Conservation (phyloP, 2,888 invertebrate genomes). For the Hypomecis atomaria region DNA sequence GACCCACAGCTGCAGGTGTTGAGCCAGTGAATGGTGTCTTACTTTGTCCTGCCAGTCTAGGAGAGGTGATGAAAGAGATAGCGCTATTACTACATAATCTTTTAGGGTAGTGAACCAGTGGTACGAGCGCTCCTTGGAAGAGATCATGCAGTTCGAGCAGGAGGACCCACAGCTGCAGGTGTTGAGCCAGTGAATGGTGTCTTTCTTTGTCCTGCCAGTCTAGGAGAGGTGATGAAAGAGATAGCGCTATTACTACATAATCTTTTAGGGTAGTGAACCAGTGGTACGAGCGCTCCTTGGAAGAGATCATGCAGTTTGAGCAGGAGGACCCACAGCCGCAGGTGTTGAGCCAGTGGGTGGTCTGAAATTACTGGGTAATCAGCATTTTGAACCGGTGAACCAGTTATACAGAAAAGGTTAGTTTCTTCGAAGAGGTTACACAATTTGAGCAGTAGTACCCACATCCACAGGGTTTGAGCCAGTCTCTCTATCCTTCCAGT, state of each 20-base stretch:
- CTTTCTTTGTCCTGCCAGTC: neutral
- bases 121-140: conserved; percentile 97
- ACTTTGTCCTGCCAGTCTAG: neutral
- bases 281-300: conserved; percentile 97
- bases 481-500: neutral
- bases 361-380: neutral
- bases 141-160: conserved; percentile 97
- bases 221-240: neutral
- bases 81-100: neutral
- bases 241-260: conserved; percentile 10
- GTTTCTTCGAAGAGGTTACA: conserved; percentile 97
- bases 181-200: conserved; percentile 84
- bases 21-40: conserved; percentile 80
- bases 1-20: conserved; percentile 88
- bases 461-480: conserved; percentile 76
- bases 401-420: conserved; percentile 97
- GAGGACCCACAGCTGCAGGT: conserved; percentile 88
- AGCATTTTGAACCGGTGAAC: conserved; percentile 87
- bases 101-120: conserved; percentile 90
- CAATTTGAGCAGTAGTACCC: conserved; percentile 95
- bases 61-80: conserved; percentile 3
- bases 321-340: conserved; percentile 88
- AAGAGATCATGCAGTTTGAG: conserved; percentile 97
- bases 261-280: conserved; percentile 87
- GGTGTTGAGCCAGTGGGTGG: conserved; percentile 86